Conservation (phyloP, 2,797 vertebrate genomes). For the Malacoraja senta region DNA sequence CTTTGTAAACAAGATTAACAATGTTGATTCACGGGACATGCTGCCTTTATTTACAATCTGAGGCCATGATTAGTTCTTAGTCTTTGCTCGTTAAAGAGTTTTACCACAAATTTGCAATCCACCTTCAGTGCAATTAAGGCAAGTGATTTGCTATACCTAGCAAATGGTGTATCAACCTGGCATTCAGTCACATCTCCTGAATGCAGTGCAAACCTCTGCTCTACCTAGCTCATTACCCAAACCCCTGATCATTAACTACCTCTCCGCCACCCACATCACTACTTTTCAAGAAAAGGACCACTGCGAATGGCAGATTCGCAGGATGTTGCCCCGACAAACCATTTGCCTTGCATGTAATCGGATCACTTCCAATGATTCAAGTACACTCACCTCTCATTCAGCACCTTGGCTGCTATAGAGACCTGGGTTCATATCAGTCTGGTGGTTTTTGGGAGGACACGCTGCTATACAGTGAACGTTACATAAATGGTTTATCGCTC, state of each 20-base stretch:
- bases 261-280: background rate
- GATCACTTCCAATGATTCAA: background rate
- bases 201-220: background rate
- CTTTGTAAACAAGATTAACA: conserved; percentile 2
- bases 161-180: background rate
- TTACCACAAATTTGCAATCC: background rate
- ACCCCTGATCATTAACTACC: background rate
- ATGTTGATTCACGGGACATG: background rate
- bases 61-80: background rate
- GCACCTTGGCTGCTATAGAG: background rate
- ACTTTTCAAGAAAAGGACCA: background rate
- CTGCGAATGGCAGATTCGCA: background rate
- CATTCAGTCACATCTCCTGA: background rate
- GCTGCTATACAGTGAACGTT: background rate
- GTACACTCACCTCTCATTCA: background rate
- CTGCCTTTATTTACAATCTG: background rate
- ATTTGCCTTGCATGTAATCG: background rate
- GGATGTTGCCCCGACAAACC: background rate
- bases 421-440: background rate
- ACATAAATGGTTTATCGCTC: background rate
- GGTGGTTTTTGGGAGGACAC: background rate
- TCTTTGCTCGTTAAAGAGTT: background rate
- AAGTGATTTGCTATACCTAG: background rate
- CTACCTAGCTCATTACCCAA: background rate
- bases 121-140: background rate